These are phyloP conservation scores for Thalassoma bifasciatum DNA, from an alignment of 2,113 vertebrate genomes.

Conservation along the genomic window DNA sequence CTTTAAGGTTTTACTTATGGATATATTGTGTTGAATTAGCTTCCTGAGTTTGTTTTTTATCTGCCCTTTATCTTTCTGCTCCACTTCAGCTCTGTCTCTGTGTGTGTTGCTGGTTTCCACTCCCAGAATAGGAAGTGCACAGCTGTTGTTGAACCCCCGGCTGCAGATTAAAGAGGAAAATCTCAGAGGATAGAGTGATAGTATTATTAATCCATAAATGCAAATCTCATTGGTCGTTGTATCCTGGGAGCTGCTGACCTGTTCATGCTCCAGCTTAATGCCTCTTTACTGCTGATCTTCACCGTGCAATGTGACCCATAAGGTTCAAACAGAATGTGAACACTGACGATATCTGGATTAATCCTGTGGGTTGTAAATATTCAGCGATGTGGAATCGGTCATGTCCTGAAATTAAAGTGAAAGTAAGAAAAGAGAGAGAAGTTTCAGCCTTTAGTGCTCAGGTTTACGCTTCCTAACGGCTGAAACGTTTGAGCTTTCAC, in stretches of 20 bases:
- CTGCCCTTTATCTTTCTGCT: not conserved
- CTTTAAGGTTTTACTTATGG: not conserved
- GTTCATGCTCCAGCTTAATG: slow-evolving; percentile 8
- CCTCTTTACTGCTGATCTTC: slow-evolving; percentile 4
- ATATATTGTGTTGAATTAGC: no score
- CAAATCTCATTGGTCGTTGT: slow-evolving; percentile 6
- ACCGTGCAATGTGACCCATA: not conserved
- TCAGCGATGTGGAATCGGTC: no score
- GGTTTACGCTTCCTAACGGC: no score
- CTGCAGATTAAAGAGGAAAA: slow-evolving; percentile 69
- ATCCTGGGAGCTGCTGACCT: not conserved
- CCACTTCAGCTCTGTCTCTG: not conserved
- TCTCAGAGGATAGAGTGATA: slow-evolving; percentile 21
- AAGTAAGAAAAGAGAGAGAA: no score
- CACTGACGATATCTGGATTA: not conserved
- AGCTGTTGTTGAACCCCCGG: slow-evolving; percentile 36
- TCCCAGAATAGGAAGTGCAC: not conserved
- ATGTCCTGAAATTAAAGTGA: no score
- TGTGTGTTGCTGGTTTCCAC: not conserved
- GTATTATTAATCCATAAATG: slow-evolving; percentile 60
- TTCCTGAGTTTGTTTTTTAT: not conserved
- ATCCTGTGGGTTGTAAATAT: no score
- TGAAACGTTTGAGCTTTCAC: no score
- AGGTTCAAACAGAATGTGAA: not conserved
- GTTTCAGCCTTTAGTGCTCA: no score